Conservation (phyloP, 2,113 vertebrate genomes). For the Gadus macrocephalus region DNA sequence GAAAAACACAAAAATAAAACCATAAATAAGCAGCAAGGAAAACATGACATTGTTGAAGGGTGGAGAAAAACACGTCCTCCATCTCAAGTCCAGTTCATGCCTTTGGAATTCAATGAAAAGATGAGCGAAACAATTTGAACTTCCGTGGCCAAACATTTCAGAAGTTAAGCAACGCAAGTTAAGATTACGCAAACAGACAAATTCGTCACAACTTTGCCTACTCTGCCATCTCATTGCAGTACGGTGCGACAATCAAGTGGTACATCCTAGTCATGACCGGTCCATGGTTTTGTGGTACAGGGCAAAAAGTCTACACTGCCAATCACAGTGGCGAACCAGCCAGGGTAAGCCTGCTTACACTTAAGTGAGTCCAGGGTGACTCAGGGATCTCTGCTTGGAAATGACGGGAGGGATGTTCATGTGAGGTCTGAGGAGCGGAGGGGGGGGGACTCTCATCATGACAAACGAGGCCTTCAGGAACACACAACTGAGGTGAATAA, state of each 20-base stretch:
- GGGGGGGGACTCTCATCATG: slow-evolving; percentile 18
- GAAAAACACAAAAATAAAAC: background rate
- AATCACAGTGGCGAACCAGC: slow-evolving; percentile 28
- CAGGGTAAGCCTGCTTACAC: slow-evolving; percentile 23
- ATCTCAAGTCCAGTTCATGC: background rate
- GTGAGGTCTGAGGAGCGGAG: slow-evolving; percentile 27
- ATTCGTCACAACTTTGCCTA: no score
- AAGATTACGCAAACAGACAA: background rate
- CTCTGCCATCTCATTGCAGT: no score
- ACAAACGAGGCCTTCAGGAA: slow-evolving; percentile 27
- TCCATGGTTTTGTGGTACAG: slow-evolving; percentile 1
- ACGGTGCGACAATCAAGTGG: no score
- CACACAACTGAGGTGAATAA: slow-evolving; percentile 23
- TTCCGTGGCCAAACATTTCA: no score
- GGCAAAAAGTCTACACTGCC: slow-evolving; percentile 14
- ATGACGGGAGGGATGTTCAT: slow-evolving; percentile 31
- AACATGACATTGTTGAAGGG: background rate
- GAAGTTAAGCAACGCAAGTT: background rate
- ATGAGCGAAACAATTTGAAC: background rate
- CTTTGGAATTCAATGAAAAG: background rate
- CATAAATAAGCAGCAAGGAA: background rate
- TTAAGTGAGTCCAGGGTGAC: slow-evolving; percentile 17
- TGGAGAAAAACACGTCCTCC: background rate
- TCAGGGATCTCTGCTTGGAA: slow-evolving; percentile 25
- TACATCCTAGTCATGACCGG: no score